These are phyloP conservation scores for Karalla daura DNA, from an alignment of 2,797 vertebrate genomes.

Conservation along the genomic window DNA sequence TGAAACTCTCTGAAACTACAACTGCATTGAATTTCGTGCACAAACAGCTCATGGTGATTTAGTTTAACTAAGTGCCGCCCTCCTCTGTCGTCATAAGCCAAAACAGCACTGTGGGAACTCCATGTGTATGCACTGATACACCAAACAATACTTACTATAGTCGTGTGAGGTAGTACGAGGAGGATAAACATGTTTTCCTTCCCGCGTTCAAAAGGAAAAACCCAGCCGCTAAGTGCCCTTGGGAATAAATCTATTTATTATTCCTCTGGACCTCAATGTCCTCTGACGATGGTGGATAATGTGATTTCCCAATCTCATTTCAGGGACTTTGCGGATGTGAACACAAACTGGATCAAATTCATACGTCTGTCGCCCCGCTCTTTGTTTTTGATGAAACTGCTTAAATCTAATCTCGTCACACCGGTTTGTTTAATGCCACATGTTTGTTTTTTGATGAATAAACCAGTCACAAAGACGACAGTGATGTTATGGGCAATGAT, in stretches of 20 bases:
- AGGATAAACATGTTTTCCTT: neutral
- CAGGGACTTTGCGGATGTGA: constrained; percentile 33
- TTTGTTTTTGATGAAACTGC: constrained; percentile 11
- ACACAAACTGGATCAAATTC: constrained; percentile 29
- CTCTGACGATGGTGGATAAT: constrained; percentile 17
- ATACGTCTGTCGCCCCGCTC: neutral
- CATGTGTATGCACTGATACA: neutral
- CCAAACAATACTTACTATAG: neutral
- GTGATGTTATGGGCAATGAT: constrained; percentile 1
- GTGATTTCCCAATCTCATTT: constrained; percentile 25
- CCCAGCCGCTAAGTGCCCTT: constrained; percentile 19
- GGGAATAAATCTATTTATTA: constrained; percentile 25
- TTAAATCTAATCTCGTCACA: constrained; percentile 28
- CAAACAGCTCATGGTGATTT: neutral
- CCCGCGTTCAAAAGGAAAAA: neutral
- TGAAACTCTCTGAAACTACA: too few relatives aligned
- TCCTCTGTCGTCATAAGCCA: neutral
- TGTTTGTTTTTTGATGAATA: neutral
- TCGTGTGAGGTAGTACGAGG: neutral
- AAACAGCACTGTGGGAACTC: neutral
- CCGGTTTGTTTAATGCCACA: constrained; percentile 12
- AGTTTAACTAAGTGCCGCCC: neutral
- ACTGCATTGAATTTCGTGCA: too few relatives aligned
- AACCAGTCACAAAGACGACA: neutral
- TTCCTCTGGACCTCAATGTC: constrained; percentile 27